phyloP scores from a whole-genome alignment of 2,113 vertebrate species.

The Holacanthus passer region DNA sequence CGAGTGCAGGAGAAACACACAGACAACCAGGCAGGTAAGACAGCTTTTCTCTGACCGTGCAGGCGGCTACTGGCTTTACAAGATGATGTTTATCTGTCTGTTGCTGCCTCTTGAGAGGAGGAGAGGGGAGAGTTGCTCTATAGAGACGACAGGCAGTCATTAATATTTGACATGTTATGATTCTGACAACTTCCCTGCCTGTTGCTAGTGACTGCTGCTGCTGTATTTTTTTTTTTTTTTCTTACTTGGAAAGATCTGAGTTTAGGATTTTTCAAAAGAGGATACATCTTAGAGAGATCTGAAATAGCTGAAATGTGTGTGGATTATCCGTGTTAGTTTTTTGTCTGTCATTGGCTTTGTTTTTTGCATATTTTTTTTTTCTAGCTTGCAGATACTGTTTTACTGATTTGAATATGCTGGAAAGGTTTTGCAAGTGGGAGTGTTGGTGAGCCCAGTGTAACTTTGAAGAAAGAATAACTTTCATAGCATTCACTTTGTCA shows the following conservation, averaged over 20 bases:
- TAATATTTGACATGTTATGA: constrained; percentile 66
- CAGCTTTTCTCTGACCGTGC: constrained; percentile 38
- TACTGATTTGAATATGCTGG: constrained; percentile 44
- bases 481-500: neutral
- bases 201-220: constrained; percentile 61
- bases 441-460: constrained; percentile 12
- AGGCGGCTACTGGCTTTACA: neutral
- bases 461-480: constrained; percentile 36
- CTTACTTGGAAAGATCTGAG: neutral
- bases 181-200: constrained; percentile 75
- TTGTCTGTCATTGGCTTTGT: constrained; percentile 8
- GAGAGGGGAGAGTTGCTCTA: constrained; percentile 28
- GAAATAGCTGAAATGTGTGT: constrained; percentile 15
- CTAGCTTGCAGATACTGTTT: constrained; percentile 8
- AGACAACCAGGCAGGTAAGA: constrained; percentile 77
- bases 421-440: constrained; percentile 34
- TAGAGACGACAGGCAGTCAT: constrained; percentile 45
- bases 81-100: constrained; percentile 36
- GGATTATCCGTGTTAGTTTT: constrained; percentile 23
- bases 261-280: neutral
- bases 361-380: constrained; percentile 26
- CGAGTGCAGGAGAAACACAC: constrained; percentile 50
- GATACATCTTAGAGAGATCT: neutral
- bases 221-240: constrained; percentile 1
- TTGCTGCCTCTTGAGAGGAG: constrained; percentile 29